These are phyloP conservation scores for Clarias magur DNA, from an alignment of 2,113 vertebrate genomes.

Conservation along the genomic window DNA sequence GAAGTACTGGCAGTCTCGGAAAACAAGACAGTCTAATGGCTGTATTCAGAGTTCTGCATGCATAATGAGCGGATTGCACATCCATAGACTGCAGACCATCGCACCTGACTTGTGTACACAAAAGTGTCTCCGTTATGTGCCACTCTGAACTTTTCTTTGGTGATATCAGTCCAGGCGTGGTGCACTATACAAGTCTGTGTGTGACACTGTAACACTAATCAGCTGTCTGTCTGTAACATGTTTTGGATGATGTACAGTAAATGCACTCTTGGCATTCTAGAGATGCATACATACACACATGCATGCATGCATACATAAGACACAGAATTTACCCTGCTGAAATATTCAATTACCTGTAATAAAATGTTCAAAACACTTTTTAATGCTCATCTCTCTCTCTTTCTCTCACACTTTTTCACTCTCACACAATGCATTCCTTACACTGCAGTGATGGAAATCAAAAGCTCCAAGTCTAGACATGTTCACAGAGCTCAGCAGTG, in stretches of 20 bases:
- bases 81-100: too few relatives aligned
- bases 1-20: background rate
- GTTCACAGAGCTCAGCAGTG: background rate
- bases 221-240: background rate
- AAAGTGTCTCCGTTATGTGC: background rate
- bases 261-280: background rate
- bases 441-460: constrained; percentile 23
- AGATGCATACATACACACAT: too few relatives aligned
- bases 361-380: background rate
- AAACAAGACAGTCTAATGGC: background rate
- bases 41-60: background rate
- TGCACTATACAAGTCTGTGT: background rate
- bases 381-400: background rate
- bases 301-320: too few relatives aligned
- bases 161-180: background rate
- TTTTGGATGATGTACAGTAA: background rate
- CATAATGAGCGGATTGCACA: background rate
- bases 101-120: too few relatives aligned
- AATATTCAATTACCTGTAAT: too few relatives aligned
- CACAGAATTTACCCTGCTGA: background rate
- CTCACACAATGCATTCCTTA: background rate
- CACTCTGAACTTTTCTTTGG: background rate
- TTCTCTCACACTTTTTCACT: background rate
- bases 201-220: background rate
- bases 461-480: constrained; percentile 34